These are phyloP conservation scores for Shinisaurus crocodilurus DNA, from an alignment of 2,113 vertebrate genomes.

Conservation along the genomic window DNA sequence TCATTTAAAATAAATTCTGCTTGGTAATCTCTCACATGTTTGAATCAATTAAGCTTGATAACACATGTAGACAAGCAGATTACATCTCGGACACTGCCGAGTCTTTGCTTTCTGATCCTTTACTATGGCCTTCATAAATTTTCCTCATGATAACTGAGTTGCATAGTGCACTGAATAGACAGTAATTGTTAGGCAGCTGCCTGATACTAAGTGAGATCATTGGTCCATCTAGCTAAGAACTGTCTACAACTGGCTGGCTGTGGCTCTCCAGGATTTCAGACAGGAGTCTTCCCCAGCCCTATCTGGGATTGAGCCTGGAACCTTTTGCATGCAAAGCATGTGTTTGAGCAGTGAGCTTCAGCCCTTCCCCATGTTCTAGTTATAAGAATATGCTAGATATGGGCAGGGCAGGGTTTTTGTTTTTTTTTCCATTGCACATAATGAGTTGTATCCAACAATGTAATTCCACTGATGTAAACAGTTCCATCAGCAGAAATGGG, in stretches of 20 bases:
- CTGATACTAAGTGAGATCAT: background rate
- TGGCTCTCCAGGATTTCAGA: background rate
- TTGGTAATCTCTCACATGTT: constrained; percentile 55
- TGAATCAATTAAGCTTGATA: constrained; percentile 61
- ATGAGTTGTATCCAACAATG: no score
- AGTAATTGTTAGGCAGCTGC: background rate
- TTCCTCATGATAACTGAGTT: background rate
- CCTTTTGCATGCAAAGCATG: background rate
- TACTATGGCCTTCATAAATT: background rate
- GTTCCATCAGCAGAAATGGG: no score
- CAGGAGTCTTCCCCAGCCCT: background rate
- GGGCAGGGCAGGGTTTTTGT: background rate
- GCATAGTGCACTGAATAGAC: background rate
- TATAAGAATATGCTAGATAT: background rate
- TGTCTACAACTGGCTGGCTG: background rate
- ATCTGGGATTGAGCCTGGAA: background rate
- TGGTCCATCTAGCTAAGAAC: background rate
- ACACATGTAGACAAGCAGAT: constrained; percentile 42
- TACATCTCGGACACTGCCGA: background rate
- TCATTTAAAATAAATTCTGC: constrained; percentile 53
- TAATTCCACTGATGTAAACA: no score
- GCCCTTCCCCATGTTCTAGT: background rate
- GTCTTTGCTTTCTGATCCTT: background rate
- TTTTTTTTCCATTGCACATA: background rate
- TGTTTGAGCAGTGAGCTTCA: background rate